Evolutionary conservation across 2,888 invertebrate genomes (phyloP), one percentile per base, ranked within the genome.

Genomic region (Gastracanthus pulcherrimus): DNA sequence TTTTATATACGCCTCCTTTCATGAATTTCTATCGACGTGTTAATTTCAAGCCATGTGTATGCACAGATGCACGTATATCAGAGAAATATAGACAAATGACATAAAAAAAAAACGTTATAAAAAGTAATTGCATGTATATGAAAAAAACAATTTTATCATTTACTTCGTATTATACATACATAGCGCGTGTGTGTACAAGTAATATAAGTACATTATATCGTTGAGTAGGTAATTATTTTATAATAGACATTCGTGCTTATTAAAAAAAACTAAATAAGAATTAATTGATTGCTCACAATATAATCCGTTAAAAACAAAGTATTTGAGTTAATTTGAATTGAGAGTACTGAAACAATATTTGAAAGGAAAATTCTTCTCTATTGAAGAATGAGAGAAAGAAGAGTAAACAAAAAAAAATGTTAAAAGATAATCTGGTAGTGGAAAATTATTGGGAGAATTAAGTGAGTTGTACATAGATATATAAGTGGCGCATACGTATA

Each of bases 371-470:
- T n/a, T n/a, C n/a, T n/a, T n/a, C n/a, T n/a, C n/a, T n/a, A 23
- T 55, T 23, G 55, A 19, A 51, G n/a, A 51, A 51, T 13, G 16
- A 51, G 19, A 51, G 19, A 7, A 55, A 0, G 2, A 26, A 26
- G 38, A 38, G 38, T 23, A 66, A 19, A 6, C 38, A 66, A 9
- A n/a, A 13, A 66, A 38, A 11, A 2, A 13, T 13, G 19, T 13
- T 23, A 13, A 19, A 19, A 67, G 58, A 60, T 60, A 72, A 72
- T 72, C 75, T 23, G 31, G 48, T 23, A 75, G 64, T 64, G 62
- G 64, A 75, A 60, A 72, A 36, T 64, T 48, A 75, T 75, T 36
- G 75, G 36, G 3, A 34, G 55, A 31, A 45, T 36, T 38, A 60
- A 58, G 41, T n/a, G 38, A n/a, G 26, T 11, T 41, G 26, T 7